phyloP scores from a whole-genome alignment of 2,797 vertebrate genomes.

The Gymnoscopelus microlampas region DNA sequence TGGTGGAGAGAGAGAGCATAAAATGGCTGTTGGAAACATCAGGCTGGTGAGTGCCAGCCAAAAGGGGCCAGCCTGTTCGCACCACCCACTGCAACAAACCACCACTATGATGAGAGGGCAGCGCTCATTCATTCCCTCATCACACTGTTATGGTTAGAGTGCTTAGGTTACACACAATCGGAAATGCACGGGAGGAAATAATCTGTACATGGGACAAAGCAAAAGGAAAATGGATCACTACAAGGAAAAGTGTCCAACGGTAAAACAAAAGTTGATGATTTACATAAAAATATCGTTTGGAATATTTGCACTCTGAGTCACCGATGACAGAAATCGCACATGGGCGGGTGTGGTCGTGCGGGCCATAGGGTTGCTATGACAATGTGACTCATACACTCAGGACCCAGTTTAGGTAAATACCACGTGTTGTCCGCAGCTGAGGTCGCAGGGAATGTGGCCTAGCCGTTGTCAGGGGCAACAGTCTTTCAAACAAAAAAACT shows the following conservation, averaged over 20 bases:
- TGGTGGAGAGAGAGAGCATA: constrained; percentile 63
- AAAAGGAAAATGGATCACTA: neutral
- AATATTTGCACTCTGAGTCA: constrained; percentile 77
- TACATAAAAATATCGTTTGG: neutral
- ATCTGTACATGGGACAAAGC: neutral
- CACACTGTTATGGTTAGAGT: constrained; percentile 1
- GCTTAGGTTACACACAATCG: constrained; percentile 13
- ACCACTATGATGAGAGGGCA: neutral
- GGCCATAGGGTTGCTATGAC: constrained; percentile 66
- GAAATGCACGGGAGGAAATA: constrained; percentile 14
- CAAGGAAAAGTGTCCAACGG: constrained; percentile 12
- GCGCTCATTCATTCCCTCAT: constrained; percentile 6
- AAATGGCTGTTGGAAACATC: constrained; percentile 71
- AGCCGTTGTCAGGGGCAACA: constrained; percentile 70
- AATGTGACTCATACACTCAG: constrained; percentile 63
- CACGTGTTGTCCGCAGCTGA: constrained; percentile 48
- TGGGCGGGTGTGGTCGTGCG: constrained; percentile 79
- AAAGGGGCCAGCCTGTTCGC: constrained; percentile 31
- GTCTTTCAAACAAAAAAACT: constrained; percentile 74
- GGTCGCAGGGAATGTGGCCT: constrained; percentile 33
- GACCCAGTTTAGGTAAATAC: constrained; percentile 73
- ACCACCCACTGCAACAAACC: constrained; percentile 43
- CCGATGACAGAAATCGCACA: constrained; percentile 49
- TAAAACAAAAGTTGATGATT: constrained; percentile 8
- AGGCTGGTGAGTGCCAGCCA: constrained; percentile 53